phyloP scores from a whole-genome alignment of 2,113 vertebrate genomes.

The Nerophis lumbriciformis region DNA sequence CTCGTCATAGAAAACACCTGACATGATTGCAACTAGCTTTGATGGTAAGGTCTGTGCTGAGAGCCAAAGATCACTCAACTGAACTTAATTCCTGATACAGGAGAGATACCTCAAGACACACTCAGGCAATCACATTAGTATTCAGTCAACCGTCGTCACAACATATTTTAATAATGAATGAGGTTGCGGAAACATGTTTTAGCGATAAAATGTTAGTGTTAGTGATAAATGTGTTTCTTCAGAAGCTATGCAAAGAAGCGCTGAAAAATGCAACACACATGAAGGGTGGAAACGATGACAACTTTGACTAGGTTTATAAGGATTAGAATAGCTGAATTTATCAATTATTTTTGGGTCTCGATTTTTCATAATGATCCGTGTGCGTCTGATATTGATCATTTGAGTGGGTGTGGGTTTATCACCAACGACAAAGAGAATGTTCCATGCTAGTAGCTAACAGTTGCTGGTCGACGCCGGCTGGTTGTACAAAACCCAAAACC shows the following conservation, averaged over 20 bases:
- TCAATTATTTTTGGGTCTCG: too few relatives aligned
- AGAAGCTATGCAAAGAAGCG: background rate
- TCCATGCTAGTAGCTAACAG: too few relatives aligned
- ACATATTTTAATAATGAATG: background rate
- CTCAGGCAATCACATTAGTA: constrained; percentile 20
- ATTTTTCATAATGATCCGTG: too few relatives aligned
- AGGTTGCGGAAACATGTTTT: background rate
- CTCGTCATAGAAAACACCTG: constrained; percentile 52
- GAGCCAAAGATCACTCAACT: constrained; percentile 4
- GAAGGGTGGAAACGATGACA: too few relatives aligned
- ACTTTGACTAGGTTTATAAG: too few relatives aligned
- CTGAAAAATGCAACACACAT: background rate
- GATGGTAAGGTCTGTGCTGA: constrained; percentile 28
- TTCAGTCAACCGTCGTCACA: constrained; percentile 6
- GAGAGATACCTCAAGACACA: constrained; percentile 23
- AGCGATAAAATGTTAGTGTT: background rate
- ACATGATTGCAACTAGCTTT: constrained; percentile 44
- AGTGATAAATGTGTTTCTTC: too few relatives aligned
- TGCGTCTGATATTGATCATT: too few relatives aligned
- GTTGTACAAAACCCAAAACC: too few relatives aligned
- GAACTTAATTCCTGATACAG: background rate
- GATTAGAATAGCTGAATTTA: too few relatives aligned
- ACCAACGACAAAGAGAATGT: too few relatives aligned
- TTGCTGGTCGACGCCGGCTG: too few relatives aligned
- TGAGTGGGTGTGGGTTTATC: too few relatives aligned